These are phyloP conservation scores for Phymastichus coffea DNA, from an alignment of 1,140 invertebrate genomes.

Conservation along the genomic window DNA sequence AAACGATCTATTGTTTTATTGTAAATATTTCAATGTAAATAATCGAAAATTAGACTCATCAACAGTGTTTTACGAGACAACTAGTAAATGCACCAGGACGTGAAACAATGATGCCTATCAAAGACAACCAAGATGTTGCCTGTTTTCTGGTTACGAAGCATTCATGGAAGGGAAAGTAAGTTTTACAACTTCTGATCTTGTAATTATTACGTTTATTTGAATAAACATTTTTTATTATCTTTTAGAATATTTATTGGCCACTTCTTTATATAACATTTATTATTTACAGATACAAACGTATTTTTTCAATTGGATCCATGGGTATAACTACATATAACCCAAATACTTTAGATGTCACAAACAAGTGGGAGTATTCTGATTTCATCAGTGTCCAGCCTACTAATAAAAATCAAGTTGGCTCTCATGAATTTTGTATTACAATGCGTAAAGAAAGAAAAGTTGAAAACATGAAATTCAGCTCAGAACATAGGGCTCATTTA, in stretches of 20 bases:
- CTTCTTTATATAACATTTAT: not conserved
- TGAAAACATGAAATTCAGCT: conserved; percentile 96
- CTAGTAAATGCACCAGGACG: conserved; percentile 26
- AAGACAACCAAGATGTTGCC: conserved; percentile 87
- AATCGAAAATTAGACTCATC: no score
- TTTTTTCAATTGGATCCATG: conserved; percentile 93
- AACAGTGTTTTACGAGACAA: conserved; percentile 8
- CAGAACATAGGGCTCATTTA: conserved; percentile 89
- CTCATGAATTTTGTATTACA: conserved; percentile 79
- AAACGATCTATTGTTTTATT: no score
- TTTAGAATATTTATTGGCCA: not conserved
- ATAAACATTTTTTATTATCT: not conserved
- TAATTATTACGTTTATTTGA: conserved; percentile 11
- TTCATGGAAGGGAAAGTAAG: conserved; percentile 95
- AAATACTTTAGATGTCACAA: conserved; percentile 90
- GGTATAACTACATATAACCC: conserved; percentile 98
- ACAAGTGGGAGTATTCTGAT: conserved; percentile 88
- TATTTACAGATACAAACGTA: conserved; percentile 83
- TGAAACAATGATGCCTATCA: conserved; percentile 71
- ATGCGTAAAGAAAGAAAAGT: conserved; percentile 88
- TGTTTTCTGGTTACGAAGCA: conserved; percentile 96
- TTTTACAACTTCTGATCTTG: conserved; percentile 27
- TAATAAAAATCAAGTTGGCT: conserved; percentile 59
- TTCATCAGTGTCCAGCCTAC: conserved; percentile 73
- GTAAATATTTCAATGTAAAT: no score